These are phyloP conservation scores for Dromiciops gliroides DNA, from an alignment of 2,113 vertebrate genomes.

Conservation along the genomic window DNA sequence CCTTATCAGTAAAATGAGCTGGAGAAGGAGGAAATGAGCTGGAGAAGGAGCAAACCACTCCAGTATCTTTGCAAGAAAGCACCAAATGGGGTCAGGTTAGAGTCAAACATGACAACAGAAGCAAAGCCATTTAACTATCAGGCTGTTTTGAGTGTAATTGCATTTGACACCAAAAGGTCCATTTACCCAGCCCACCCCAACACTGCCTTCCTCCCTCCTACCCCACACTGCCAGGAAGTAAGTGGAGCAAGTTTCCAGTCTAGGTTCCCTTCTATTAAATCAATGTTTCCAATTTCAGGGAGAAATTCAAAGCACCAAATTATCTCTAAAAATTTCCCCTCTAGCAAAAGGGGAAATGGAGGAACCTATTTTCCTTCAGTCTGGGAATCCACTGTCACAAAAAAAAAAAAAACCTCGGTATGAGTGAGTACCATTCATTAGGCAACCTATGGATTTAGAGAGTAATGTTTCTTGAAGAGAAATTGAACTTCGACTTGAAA, in stretches of 20 bases:
- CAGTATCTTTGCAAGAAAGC: background rate
- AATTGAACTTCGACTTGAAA: background rate
- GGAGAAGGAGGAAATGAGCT: background rate
- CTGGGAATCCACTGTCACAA: background rate
- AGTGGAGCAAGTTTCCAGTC: background rate
- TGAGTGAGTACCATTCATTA: background rate
- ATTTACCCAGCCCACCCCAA: background rate
- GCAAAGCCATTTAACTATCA: background rate
- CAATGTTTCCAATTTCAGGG: background rate
- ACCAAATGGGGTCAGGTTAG: background rate
- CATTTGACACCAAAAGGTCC: background rate
- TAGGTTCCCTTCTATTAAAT: background rate
- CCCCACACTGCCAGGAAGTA: background rate
- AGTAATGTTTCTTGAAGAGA: background rate
- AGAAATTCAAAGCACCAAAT: background rate
- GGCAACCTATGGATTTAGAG: background rate
- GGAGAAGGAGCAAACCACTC: background rate
- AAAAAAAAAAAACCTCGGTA: background rate
- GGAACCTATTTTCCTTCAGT: background rate
- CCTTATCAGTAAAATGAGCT: background rate
- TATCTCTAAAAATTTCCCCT: background rate
- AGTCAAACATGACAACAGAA: background rate
- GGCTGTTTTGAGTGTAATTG: background rate
- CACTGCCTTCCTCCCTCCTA: background rate
- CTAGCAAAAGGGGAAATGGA: slow-evolving; percentile 1